These are phyloP conservation scores for Acomys russatus DNA, from an alignment of 2,797 vertebrate genomes.

Conservation along the genomic window DNA sequence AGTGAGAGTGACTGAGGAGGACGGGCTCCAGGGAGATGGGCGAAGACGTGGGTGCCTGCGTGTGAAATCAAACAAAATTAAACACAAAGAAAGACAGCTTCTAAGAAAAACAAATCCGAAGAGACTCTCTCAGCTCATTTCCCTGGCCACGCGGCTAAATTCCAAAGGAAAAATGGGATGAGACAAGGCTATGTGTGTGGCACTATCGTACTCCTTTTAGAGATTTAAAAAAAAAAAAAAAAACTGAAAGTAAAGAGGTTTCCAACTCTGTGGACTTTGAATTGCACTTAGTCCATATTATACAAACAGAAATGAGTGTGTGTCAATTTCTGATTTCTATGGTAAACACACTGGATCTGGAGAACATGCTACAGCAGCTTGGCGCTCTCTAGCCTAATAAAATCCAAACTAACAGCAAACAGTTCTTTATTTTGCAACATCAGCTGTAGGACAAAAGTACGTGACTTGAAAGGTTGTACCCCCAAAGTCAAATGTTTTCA, in stretches of 20 bases:
- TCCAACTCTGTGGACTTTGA: neutral
- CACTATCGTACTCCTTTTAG: neutral
- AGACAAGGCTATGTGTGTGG: neutral
- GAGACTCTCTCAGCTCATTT: neutral
- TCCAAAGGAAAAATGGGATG: neutral
- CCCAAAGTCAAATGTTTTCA: slow-evolving; percentile 59
- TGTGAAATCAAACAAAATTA: neutral
- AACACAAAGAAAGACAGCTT: neutral
- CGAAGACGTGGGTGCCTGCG: neutral
- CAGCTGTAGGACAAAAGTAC: slow-evolving; percentile 55
- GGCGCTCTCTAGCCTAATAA: slow-evolving; percentile 13
- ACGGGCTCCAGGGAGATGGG: neutral
- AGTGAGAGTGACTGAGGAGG: neutral
- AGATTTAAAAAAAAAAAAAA: no score
- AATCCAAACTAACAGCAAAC: slow-evolving; percentile 22
- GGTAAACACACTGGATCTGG: neutral
- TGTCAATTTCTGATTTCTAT: slow-evolving; percentile 3
- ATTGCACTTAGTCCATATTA: neutral
- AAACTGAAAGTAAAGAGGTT: neutral
- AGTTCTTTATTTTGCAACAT: slow-evolving; percentile 44
- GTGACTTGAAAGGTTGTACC: slow-evolving; percentile 34
- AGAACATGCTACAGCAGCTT: neutral
- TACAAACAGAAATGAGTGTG: neutral
- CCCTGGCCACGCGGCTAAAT: slow-evolving; percentile 8
- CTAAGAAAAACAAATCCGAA: neutral